These are phyloP conservation scores for Pseudomyrmex pallidus DNA, from an alignment of 1,140 invertebrate genomes.

Conservation along the genomic window DNA sequence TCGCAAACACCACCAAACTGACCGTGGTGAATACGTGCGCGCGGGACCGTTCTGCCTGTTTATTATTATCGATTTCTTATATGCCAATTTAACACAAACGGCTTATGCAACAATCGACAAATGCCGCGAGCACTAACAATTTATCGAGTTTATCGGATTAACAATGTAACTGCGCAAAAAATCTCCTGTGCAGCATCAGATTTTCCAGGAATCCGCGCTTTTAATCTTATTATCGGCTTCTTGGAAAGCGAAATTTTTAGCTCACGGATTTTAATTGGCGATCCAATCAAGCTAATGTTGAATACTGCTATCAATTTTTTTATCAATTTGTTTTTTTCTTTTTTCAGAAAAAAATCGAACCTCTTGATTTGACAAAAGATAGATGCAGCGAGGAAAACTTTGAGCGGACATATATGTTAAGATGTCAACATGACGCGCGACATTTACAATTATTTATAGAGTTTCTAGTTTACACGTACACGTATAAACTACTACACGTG, in stretches of 20 bases:
- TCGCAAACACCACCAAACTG: too few relatives aligned
- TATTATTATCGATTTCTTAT: conserved; percentile 24
- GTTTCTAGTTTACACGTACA: too few relatives aligned
- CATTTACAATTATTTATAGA: too few relatives aligned
- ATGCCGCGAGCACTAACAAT: background rate
- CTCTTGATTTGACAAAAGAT: too few relatives aligned
- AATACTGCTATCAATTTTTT: background rate
- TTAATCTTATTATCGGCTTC: background rate
- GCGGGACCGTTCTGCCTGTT: background rate
- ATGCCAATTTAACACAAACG: too few relatives aligned
- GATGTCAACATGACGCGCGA: too few relatives aligned
- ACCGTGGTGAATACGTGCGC: too few relatives aligned
- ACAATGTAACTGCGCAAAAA: background rate
- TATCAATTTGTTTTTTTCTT: too few relatives aligned
- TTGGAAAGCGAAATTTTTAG: background rate
- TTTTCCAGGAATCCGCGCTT: background rate
- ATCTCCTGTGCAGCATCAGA: background rate
- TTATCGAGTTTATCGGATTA: background rate
- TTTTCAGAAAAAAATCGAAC: too few relatives aligned
- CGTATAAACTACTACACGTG: too few relatives aligned
- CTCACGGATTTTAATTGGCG: background rate
- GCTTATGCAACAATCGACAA: conserved; percentile 20
- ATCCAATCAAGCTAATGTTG: conserved; percentile 6
- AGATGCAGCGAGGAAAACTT: too few relatives aligned
- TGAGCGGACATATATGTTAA: too few relatives aligned